Base-by-base conservation (phyloP, 2,888 invertebrate genomes). In the Eustalomyia histrio region DNA sequence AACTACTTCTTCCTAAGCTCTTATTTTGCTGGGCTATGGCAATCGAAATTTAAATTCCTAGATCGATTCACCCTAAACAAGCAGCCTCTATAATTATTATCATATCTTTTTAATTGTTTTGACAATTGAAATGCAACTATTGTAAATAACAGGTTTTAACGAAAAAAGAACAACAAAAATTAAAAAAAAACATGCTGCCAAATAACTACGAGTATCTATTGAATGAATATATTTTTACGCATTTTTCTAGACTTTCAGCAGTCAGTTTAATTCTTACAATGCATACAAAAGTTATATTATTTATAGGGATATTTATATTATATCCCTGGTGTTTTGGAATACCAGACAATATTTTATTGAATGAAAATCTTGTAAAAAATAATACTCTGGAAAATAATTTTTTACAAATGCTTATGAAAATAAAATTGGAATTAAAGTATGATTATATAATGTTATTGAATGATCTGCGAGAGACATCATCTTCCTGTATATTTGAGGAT, bases 401-500 rank as follows among this genome's bases (percentile, higher is more conserved):
- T 16, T 16, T 16, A 16, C 55, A 67, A 35, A 53, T 67, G 1
- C 16, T 67, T 9, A 24, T 0, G 39, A 17, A 16, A 1, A 57
- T 57, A 2, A 67, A 39, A 43, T 1, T 14, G 39, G 43, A 57
- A 21, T 17, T 67, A 6, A 9, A 43, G 9, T 55, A 55, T 43
- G 55, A 39, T 16, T 24, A 57, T 35, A 24, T 55, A 9, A 10
- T 67, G 10, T 1, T 57, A 43, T 35, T 29, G 24, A 55, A 55
- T 8, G 16, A 43, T 16, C 8, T 16, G n/a, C 3, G 5, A 12
- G 2, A n/a, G n/a, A n/a, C 0, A 35, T 24, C 21, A 12, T 9
- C 12, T 33, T 43, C 43, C 6, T 67, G 67, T 43, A 8, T 57
- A 14, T 55, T 53, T 14, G 53, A 57, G n/a, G 16, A 35, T 29